phyloP scores from a whole-genome alignment of 2,113 vertebrate genomes.

The Pangasianodon gigas region DNA sequence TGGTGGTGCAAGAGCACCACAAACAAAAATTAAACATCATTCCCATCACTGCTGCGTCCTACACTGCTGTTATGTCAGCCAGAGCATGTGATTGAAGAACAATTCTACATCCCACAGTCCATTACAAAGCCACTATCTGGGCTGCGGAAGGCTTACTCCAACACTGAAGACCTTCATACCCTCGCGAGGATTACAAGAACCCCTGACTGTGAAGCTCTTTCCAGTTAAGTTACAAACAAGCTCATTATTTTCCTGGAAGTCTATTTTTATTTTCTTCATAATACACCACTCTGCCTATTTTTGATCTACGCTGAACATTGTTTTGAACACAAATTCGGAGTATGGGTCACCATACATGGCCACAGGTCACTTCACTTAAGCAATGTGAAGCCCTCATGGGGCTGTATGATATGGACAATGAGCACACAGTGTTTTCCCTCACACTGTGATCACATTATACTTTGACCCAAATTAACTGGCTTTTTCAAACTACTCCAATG shows the following conservation, averaged over 20 bases:
- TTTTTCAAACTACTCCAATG: background rate
- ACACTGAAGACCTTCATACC: background rate
- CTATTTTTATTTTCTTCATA: background rate
- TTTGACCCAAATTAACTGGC: background rate
- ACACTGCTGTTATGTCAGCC: slow-evolving; percentile 15
- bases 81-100: slow-evolving; percentile 8
- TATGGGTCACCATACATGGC: too few relatives aligned
- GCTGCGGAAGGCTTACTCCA: background rate
- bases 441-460: background rate
- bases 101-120: background rate
- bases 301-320: background rate
- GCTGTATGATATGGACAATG: background rate
- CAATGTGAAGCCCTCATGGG: background rate
- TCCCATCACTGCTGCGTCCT: background rate
- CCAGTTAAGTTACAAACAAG: background rate
- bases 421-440: background rate
- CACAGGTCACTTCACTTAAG: background rate
- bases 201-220: background rate
- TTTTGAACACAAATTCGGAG: too few relatives aligned
- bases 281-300: background rate
- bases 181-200: background rate
- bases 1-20: slow-evolving; percentile 58
- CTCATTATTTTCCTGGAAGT: background rate
- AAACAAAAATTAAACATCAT: background rate
- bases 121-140: slow-evolving; percentile 11